Percentiles rank a stretch among this genome's conserved stretches.
phyloP scores from a whole-genome alignment of 1,140 invertebrate genomes.

The Drosophila melanica region DNA sequence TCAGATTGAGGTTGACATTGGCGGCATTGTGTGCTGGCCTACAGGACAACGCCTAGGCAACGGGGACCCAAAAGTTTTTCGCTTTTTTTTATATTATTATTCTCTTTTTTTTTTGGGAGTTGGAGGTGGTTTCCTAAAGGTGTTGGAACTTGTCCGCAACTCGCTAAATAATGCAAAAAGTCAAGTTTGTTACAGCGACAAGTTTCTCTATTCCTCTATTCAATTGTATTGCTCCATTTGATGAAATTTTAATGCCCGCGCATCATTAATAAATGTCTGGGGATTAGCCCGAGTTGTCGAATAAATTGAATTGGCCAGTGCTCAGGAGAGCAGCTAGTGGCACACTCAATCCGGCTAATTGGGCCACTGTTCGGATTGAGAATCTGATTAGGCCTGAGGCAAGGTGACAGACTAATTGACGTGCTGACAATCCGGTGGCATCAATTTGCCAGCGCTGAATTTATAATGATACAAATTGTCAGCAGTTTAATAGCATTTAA shows the following conservation, averaged over 20 bases:
- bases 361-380: constrained; percentile 25
- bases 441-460: constrained; percentile 65
- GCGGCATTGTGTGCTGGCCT: constrained; percentile 35
- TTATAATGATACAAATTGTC: constrained; percentile 68
- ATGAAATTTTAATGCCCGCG: constrained; percentile 76
- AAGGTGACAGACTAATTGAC: constrained; percentile 18
- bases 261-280: constrained; percentile 76
- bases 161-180: constrained; percentile 70
- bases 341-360: not conserved
- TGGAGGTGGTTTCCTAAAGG: constrained; percentile 27
- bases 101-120: not conserved
- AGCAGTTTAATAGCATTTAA: constrained; percentile 79
- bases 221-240: constrained; percentile 50
- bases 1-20: constrained; percentile 30
- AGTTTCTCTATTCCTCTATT: constrained; percentile 8
- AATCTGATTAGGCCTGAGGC: constrained; percentile 60
- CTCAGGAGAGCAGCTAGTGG: constrained; percentile 7
- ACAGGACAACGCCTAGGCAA: constrained; percentile 40
- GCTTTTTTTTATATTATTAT: constrained; percentile 23
- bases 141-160: constrained; percentile 75
- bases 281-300: constrained; percentile 33
- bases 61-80: constrained; percentile 27
- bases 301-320: constrained; percentile 67
- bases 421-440: constrained; percentile 36
- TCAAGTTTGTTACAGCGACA: constrained; percentile 47